phyloP scores from a whole-genome alignment of 2,113 vertebrate genomes.

The Grammomys surdaster region DNA sequence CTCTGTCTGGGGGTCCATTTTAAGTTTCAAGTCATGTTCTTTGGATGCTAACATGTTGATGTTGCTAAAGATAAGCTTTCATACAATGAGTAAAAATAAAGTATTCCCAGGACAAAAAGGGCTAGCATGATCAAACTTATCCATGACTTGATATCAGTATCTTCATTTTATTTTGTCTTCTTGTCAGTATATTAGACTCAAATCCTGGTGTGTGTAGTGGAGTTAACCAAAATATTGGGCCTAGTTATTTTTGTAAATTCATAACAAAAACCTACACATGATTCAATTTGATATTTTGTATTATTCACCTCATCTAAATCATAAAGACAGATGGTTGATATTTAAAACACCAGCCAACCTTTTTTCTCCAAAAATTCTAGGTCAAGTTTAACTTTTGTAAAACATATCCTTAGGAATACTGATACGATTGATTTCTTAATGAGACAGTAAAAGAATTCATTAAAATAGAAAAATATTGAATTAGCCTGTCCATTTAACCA shows the following conservation, averaged over 20 bases:
- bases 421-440: background rate
- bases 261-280: slow-evolving; percentile 18
- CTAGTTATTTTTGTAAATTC: slow-evolving; percentile 22
- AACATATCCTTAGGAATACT: background rate
- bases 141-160: too few relatives aligned
- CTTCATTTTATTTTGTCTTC: background rate
- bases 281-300: slow-evolving; percentile 14
- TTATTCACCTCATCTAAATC: slow-evolving; percentile 67
- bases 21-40: too few relatives aligned
- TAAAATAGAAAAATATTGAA: slow-evolving; percentile 59
- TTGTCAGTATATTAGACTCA: background rate
- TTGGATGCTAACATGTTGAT: too few relatives aligned
- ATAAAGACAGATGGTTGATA: slow-evolving; percentile 36
- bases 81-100: too few relatives aligned
- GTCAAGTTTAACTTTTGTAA: slow-evolving; percentile 65
- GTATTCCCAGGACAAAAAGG: too few relatives aligned
- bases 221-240: background rate
- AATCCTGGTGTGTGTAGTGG: background rate
- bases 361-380: slow-evolving; percentile 33
- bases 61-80: too few relatives aligned
- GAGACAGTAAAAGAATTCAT: slow-evolving; percentile 49
- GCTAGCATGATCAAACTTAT: too few relatives aligned
- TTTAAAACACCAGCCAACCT: slow-evolving; percentile 64
- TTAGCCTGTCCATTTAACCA: slow-evolving; percentile 18
- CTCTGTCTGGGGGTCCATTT: too few relatives aligned